Base-by-base conservation (phyloP, 1,140 invertebrate genomes). In the Mycetomoellerius zeteki region DNA sequence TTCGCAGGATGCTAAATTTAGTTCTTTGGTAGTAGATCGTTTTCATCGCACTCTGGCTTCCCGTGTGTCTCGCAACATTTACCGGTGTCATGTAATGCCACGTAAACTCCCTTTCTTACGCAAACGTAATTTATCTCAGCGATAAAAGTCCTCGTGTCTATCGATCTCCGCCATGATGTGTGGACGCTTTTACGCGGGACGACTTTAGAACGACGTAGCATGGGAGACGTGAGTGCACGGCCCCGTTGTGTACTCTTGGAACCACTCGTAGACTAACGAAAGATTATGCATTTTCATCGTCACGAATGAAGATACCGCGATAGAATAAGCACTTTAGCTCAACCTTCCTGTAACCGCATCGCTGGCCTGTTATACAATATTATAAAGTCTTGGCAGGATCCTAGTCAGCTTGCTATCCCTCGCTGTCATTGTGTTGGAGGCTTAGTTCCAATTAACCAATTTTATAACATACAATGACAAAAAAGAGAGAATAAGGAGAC, bases 101-200 rank as follows among this genome's bases (percentile, higher is more conserved):
- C 30, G 47, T 69, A 80, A 80, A 80, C 43, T 67, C 58, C 47
- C 30, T 73, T 69, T 16, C 37, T 89, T 73, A 85, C 85, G 67
- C 52, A 52, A 60, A 78, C 60, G 73, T 64, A 90, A 90, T 90
- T 90, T 90, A 87, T 90, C 77, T 77, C 50, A 56, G 21, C 43
- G 85, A 90, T 85, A 69, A 86, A 87, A 75, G 54, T 84, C 60
- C 43, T 71, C 73, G 56, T 82, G 60, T 71, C 60, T 64, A 90
- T 90, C 72, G 88, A 89, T 89, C 88, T 69, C 16, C 5, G 54
- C 27, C 4, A 54, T 62, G 86, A 71, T 30, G 65, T 21, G 71
- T 58, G 56, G 73, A 78, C 52, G 80, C 75, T 89, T 89, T 76
- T 86, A 75, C 58, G 16, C 19, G 65, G 12, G 21, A 19, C 21